These are phyloP conservation scores for Vulpes vulpes DNA, from an alignment of 2,113 vertebrate species.

Conservation along the genomic window DNA sequence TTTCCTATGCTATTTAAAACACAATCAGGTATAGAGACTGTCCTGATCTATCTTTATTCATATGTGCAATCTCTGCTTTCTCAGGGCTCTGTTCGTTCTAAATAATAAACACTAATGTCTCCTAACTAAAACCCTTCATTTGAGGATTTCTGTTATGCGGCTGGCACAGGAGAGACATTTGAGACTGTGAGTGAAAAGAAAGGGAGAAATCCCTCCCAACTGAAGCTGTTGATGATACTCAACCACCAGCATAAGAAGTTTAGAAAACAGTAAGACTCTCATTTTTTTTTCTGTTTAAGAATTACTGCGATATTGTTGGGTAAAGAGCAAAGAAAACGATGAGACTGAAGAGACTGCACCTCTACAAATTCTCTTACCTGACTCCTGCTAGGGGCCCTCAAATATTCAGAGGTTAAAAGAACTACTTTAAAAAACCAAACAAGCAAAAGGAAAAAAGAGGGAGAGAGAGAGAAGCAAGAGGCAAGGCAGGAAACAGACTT, in stretches of 20 bases:
- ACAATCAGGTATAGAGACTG: not conserved
- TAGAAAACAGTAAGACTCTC: not conserved
- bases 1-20: not conserved
- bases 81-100: not conserved
- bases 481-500: not conserved
- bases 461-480: not conserved
- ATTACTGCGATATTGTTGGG: not conserved
- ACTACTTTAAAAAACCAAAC: not conserved
- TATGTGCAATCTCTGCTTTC: not conserved
- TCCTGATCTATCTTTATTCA: not conserved
- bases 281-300: not conserved
- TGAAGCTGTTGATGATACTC: not conserved
- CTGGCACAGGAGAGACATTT: not conserved
- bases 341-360: not conserved
- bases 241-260: not conserved
- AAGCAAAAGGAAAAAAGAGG: not conserved
- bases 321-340: not conserved
- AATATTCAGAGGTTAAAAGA: slow-evolving; percentile 31
- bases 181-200: not conserved
- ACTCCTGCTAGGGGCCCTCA: not conserved
- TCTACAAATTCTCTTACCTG: slow-evolving; percentile 23
- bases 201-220: not conserved
- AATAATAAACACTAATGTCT: slow-evolving; percentile 14
- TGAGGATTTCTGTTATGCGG: not conserved
- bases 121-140: not conserved